Evolutionary conservation across 30 jellyfish, hydroid and myxozoan species (phyloP), one percentile per base, ranked within the genome.

Genomic region (Sanderia malayensis): DNA sequence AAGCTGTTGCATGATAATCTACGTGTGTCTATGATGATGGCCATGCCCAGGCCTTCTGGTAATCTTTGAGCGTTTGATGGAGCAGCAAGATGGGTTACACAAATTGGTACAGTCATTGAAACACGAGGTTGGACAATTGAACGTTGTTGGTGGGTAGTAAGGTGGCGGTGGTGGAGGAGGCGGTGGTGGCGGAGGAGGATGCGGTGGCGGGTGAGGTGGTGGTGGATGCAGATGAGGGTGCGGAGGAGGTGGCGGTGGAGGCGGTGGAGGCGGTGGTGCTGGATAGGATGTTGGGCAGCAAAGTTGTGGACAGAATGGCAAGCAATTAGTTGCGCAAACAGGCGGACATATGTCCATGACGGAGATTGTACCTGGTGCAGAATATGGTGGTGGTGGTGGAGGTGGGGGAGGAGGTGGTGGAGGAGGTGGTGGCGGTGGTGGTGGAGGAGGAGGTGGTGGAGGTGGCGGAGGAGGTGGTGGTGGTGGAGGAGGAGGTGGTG

Each of bases 281-380:
- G 78, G 8, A 30, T 8, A 28, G 3, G 73, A 9, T 25, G 49
- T 10, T 2, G 46, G 64, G 37, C 92, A 80, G 44, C 92, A 80
- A 24, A 80, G 31, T 46, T 69, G 84, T 27, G 92, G 92, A 34
- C 92, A 80, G 46, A 80, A 80, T n/a, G 92, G 92, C 52, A 80
- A 65, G 73, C 92, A 80, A 4, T 80, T 34, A 15, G 61, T 15
- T 18, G 79, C 46, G 32, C 92, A 80, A 28, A 80, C 92, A 0
- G 92, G 92, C 1, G 92, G 92, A 41, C 92, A 80, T n/a, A 80
- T 80, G 28, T 80, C 92, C 84, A 80, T 67, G 30, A 80, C 92
- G 8, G 92, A 80, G 24, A 80, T 80, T 1, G 89, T 78, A 55
- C 68, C 65, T 8, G 89, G 28, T 11, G 68, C 68, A 34, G 89